phyloP scores from a whole-genome alignment of 35 echinoderm and acorn worm genomes.

The Anneissia japonica region DNA sequence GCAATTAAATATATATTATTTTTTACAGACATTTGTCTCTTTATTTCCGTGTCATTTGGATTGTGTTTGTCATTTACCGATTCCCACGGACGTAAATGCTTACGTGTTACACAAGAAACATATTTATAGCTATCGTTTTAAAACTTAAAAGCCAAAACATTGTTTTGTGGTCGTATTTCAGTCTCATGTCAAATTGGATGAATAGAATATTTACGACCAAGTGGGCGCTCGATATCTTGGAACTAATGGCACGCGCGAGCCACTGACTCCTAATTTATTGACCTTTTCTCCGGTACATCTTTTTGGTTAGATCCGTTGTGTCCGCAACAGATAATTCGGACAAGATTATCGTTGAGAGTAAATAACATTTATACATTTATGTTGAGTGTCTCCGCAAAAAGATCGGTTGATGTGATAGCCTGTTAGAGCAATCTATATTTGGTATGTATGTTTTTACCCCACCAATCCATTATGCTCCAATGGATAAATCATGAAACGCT shows the following conservation, averaged over 20 bases:
- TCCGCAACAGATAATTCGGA: neutral
- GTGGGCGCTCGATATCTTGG: neutral
- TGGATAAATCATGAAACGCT: neutral
- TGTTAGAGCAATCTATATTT: neutral
- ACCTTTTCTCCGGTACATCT: neutral
- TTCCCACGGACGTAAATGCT: neutral
- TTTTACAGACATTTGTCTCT: neutral
- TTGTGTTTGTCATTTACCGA: neutral
- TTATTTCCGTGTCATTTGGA: neutral
- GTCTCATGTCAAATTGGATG: neutral
- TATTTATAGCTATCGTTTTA: neutral
- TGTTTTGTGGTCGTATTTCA: neutral
- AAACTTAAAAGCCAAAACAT: neutral
- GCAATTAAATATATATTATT: no score
- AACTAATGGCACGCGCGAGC: neutral
- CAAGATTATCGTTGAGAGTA: neutral
- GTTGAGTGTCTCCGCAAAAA: neutral
- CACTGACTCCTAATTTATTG: neutral
- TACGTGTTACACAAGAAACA: neutral
- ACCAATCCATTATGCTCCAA: neutral
- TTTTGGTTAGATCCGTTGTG: neutral
- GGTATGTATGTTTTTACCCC: neutral
- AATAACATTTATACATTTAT: neutral
- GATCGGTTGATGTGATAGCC: neutral
- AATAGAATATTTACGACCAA: neutral